Evolutionary conservation across 2,113 vertebrate genomes (phyloP), one percentile per base, ranked within the genome.

Genomic region (Psilopogon haemacephalus): DNA sequence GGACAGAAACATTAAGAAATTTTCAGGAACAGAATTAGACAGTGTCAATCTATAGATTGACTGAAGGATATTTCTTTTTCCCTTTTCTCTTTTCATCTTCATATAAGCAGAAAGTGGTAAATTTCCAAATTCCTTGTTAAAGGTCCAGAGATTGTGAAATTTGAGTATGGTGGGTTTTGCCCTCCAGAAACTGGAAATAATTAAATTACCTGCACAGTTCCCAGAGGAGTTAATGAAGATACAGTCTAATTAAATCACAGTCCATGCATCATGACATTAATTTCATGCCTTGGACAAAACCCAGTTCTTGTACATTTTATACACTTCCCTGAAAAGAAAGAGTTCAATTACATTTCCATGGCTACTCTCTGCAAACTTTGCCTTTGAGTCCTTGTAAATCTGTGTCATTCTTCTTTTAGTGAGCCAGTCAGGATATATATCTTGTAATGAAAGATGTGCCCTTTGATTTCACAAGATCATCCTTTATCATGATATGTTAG

Each of bases 371-470:
- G 67, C 62, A 89, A 78, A 93, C 33, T 94, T 94, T 71, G 58
- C 35, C 78, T 91, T 67, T 69, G 60, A 91, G 75, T 60, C 78
- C 86, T 93, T 91, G 67, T 74, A 88, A 94, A 95, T 80, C 81
- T 89, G 23, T 78, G 70, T 72, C 59, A 75, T 89, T 89, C 73
- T 21, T 90, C 63, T 92, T 81, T 48, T 52, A 86, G 78, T 37
- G 40, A 94, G 33, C 65, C 78, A 72, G 69, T 52, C 84, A 87
- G 94, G 55, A 75, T 72, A 42, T 12, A 37, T 72, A 76, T 65
- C 81, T 86, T 76, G 52, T 63, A 92, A 94, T 82, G 94, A 94
- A 97, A 90, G 69, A 94, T 84, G 50, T 69, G 54, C 19, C 77
- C 65, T 94, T 90, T 82, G 80, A 77, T 94, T 94, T 92, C 78